A percentile compares a stretch with the other conserved stretches of the same genome.
phyloP scores from a whole-genome alignment of 2,888 invertebrate genomes.

The Melanostoma mellinum region DNA sequence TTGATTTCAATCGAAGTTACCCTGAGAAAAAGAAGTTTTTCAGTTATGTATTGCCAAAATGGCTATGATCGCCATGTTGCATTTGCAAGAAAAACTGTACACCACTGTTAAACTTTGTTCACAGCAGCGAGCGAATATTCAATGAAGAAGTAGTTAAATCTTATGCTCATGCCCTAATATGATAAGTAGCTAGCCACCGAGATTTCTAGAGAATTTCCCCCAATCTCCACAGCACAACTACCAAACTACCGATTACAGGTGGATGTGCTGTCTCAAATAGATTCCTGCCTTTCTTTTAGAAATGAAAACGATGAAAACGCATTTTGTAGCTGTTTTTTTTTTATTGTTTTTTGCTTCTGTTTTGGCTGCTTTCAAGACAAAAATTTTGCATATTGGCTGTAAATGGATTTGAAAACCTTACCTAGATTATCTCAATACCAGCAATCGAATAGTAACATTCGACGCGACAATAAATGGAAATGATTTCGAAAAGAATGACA shows the following conservation, averaged over 20 bases:
- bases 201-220: slow-evolving; percentile 35
- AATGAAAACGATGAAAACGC: slow-evolving; percentile 32
- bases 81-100: no score
- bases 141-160: slow-evolving; percentile 65
- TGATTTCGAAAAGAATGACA: slow-evolving; percentile 57
- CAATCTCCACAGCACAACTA: neutral
- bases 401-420: slow-evolving; percentile 68
- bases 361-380: slow-evolving; percentile 25
- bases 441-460: slow-evolving; percentile 38
- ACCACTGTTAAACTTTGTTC: no score
- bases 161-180: slow-evolving; percentile 67
- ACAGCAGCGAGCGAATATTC: slow-evolving; percentile 22
- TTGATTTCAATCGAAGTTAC: no score
- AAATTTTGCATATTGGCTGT: slow-evolving; percentile 69
- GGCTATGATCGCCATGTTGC: no score
- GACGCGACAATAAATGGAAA: slow-evolving; percentile 70
- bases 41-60: no score
- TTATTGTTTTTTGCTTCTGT: neutral
- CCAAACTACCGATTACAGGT: slow-evolving; percentile 38
- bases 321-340: slow-evolving; percentile 24
- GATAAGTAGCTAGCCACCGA: slow-evolving; percentile 48
- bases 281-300: slow-evolving; percentile 23
- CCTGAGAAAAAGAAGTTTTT: no score
- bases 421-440: slow-evolving; percentile 48
- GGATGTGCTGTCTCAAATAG: slow-evolving; percentile 10